These are phyloP conservation scores for Desmodus rotundus DNA, from an alignment of 2,113 vertebrate species.

Conservation along the genomic window DNA sequence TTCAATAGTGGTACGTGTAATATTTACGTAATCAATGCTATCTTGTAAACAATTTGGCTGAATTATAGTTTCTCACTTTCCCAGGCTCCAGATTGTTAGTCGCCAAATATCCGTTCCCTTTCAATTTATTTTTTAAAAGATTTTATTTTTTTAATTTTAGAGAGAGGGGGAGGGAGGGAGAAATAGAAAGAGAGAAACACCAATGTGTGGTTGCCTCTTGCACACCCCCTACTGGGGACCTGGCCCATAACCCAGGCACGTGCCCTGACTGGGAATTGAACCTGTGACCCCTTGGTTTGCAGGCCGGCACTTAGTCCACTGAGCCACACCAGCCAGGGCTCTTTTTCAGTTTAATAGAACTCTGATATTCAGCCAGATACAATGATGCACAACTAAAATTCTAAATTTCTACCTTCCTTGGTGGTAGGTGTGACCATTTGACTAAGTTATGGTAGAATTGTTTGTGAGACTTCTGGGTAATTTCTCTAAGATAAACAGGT, in stretches of 20 bases:
- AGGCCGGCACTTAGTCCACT: no score
- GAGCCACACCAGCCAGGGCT: no score
- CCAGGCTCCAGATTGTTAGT: neutral
- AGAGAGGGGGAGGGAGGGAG: no score
- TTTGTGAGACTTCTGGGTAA: neutral
- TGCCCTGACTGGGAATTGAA: no score
- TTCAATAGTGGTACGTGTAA: neutral
- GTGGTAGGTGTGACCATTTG: neutral
- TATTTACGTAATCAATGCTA: neutral
- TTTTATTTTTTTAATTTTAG: no score
- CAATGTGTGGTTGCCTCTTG: no score
- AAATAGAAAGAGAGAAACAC: no score
- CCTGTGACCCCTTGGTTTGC: no score
- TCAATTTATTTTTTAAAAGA: neutral
- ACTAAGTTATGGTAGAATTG: neutral
- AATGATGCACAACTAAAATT: neutral
- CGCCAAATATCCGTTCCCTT: neutral
- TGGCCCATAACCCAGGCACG: no score
- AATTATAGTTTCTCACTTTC: neutral
- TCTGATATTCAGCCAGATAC: neutral
- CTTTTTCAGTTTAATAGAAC: neutral
- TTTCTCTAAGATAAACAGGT: neutral
- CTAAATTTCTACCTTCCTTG: neutral
- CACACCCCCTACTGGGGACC: no score
- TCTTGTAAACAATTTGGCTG: neutral